These are phyloP conservation scores for Cactoblastis cactorum DNA, from an alignment of 2,888 invertebrate genomes.

Conservation along the genomic window DNA sequence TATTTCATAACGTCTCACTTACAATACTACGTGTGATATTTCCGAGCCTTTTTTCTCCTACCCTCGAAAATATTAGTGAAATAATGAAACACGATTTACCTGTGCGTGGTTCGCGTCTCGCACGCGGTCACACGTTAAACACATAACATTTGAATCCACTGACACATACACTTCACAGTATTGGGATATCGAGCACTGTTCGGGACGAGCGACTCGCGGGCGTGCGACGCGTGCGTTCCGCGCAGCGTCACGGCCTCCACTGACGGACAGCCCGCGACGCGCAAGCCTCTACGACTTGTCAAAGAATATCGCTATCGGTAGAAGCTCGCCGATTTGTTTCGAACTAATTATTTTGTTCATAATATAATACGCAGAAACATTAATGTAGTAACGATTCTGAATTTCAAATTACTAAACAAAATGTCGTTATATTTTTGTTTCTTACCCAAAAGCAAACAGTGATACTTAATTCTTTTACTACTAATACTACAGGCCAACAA, in stretches of 20 bases:
- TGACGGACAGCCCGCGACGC: conserved; percentile 46
- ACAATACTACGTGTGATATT: background rate
- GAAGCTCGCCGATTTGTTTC: conserved; percentile 22
- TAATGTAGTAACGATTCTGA: background rate
- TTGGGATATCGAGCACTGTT: conserved; percentile 50
- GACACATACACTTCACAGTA: conserved; percentile 53
- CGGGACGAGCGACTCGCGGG: conserved; percentile 27
- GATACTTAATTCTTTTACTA: background rate
- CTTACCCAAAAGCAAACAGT: too few species aligned
- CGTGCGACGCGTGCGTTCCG: conserved; percentile 39
- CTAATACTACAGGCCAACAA: too few species aligned
- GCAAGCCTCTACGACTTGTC: conserved; percentile 62
- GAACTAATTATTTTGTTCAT: conserved; percentile 1
- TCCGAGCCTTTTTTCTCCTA: background rate
- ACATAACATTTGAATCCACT: conserved; percentile 41
- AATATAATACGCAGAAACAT: background rate
- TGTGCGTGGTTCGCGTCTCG: conserved; percentile 25
- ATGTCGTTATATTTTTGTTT: background rate
- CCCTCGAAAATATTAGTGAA: background rate
- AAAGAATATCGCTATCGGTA: conserved; percentile 37
- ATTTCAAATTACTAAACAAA: background rate
- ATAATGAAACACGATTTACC: conserved; percentile 2
- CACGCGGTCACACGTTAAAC: conserved; percentile 45
- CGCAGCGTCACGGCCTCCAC: conserved; percentile 53
- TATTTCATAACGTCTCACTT: background rate